Percentiles rank a stretch among this genome's conserved stretches.
These are phyloP conservation scores for Sceloporus tristichus DNA, from an alignment of 2,113 vertebrate genomes.

Conservation along the genomic window DNA sequence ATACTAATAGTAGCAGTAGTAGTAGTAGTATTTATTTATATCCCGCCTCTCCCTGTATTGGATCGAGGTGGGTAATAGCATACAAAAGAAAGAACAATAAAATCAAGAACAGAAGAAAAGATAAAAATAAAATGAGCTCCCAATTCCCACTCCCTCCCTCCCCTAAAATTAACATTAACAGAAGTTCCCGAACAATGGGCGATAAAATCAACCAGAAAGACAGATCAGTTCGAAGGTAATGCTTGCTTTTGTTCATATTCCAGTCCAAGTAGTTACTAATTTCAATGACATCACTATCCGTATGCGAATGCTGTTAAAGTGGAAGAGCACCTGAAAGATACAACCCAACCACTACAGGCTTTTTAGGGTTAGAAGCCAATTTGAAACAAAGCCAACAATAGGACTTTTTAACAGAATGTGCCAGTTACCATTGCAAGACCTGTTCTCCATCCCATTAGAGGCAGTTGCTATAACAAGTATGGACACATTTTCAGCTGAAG, in stretches of 20 bases:
- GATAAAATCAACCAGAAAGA: too few species aligned
- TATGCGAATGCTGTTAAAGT: not conserved
- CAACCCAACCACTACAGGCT: not conserved
- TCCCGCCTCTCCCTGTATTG: too few species aligned
- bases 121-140: too few species aligned
- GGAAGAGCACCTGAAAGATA: not conserved
- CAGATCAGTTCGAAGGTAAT: not conserved
- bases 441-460: not conserved
- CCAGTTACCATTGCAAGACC: not conserved
- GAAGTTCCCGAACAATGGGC: too few species aligned
- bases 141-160: too few species aligned
- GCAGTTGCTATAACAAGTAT: not conserved
- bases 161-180: too few species aligned
- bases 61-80: too few species aligned
- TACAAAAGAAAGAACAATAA: too few species aligned
- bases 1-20: too few species aligned
- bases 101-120: too few species aligned
- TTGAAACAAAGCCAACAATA: not conserved
- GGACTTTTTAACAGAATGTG: not conserved
- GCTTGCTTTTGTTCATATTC: not conserved
- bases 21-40: too few species aligned
- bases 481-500: not conserved
- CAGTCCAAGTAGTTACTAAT: not conserved
- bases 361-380: not conserved
- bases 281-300: not conserved